Evolutionary conservation across 1,140 invertebrate genomes (phyloP).

Genomic region (Brachystomella parvula): DNA sequence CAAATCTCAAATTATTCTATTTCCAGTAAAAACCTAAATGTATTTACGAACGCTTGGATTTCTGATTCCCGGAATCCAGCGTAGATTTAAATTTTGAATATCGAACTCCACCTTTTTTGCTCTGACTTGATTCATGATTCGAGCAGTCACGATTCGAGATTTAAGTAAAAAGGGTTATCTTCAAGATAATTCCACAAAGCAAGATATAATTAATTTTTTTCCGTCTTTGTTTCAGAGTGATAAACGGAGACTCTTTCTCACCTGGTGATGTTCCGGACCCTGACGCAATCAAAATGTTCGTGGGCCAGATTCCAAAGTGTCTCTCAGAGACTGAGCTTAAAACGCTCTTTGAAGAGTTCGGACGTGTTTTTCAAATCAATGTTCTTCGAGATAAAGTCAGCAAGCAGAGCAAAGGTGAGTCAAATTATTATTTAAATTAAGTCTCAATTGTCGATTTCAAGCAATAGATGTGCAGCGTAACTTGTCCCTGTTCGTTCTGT

Average conservation of each 20-base stretch:
- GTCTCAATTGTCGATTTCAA: background rate
- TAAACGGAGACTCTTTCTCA: conserved; percentile 38
- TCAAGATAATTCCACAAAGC: background rate
- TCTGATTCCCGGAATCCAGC: too few species aligned
- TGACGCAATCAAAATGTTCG: conserved; percentile 97
- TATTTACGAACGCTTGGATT: too few species aligned
- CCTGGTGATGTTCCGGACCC: conserved; percentile 63
- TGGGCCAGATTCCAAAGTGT: conserved; percentile 86
- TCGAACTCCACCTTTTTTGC: background rate
- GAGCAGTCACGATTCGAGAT: background rate
- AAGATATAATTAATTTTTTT: conserved; percentile 28
- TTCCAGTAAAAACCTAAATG: too few species aligned
- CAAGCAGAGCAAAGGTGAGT: conserved; percentile 89
- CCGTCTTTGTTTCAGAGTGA: conserved; percentile 35
- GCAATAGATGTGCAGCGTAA: background rate
- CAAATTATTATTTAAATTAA: background rate
- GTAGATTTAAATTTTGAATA: background rate
- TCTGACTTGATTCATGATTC: background rate
- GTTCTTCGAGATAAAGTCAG: conserved; percentile 93
- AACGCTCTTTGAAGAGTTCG: conserved; percentile 91
- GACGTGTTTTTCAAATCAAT: conserved; percentile 93
- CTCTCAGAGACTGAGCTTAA: conserved; percentile 79
- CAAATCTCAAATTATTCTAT: too few species aligned
- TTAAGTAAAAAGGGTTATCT: background rate
- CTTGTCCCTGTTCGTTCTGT: background rate